phyloP scores from a whole-genome alignment of 2,797 vertebrate genomes.

The Sardinella longiceps region DNA sequence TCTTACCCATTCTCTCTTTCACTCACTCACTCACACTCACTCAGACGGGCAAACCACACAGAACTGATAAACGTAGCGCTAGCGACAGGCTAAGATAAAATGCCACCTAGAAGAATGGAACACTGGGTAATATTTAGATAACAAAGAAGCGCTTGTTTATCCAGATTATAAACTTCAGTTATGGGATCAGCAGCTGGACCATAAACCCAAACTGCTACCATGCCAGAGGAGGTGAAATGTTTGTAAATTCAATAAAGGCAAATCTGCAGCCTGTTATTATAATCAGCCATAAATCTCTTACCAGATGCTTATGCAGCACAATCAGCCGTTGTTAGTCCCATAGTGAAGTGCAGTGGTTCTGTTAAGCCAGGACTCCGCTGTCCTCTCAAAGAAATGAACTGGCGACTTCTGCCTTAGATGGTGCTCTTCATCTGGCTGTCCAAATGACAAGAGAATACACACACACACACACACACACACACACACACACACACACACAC shows the following conservation, averaged over 20 bases:
- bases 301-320: not conserved
- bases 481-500: slow-evolving; percentile 35
- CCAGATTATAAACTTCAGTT: not conserved
- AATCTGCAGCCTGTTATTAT: not conserved
- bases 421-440: slow-evolving; percentile 64
- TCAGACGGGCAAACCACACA: not conserved
- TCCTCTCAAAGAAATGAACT: slow-evolving; percentile 48
- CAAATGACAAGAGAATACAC: slow-evolving; percentile 70
- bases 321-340: slow-evolving; percentile 63
- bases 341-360: slow-evolving; percentile 50
- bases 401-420: slow-evolving; percentile 58
- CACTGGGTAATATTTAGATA: not conserved
- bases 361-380: slow-evolving; percentile 38
- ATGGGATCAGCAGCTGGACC: not conserved
- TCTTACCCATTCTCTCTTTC: too few relatives aligned
- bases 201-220: not conserved
- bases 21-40: too few relatives aligned
- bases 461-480: slow-evolving; percentile 52
- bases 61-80: not conserved
- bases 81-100: not conserved
- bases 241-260: slow-evolving; percentile 8
- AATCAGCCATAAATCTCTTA: slow-evolving; percentile 1
- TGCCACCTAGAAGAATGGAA: not conserved
- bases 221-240: not conserved
- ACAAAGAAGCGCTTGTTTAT: slow-evolving; percentile 4